Evolutionary conservation across 2,888 invertebrate genomes (phyloP).

Genomic region (Deilephila elpenor): DNA sequence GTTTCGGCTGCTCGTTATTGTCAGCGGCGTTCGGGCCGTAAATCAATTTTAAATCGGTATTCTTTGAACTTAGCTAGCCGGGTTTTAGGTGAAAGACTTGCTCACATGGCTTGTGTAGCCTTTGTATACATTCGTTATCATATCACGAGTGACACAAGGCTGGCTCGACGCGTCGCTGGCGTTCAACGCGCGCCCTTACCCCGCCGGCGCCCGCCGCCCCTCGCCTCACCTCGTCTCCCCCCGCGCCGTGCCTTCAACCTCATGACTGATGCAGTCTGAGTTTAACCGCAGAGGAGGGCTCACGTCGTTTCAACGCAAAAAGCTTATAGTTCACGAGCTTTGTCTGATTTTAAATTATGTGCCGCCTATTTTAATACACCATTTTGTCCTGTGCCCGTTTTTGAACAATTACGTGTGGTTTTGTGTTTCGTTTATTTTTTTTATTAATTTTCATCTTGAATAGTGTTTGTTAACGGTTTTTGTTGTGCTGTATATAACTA

Average conservation of each 20-base stretch:
- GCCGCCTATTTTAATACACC: conserved; percentile 55
- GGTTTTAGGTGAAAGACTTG: conserved; percentile 27
- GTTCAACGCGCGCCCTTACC: conserved; percentile 66
- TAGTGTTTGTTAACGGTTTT: conserved; percentile 63
- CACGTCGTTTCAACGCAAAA: conserved; percentile 55
- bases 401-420: conserved; percentile 33
- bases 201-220: conserved; percentile 62
- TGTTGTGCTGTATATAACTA: conserved; percentile 26
- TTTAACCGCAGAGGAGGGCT: conserved; percentile 50
- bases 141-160: conserved; percentile 73
- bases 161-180: conserved; percentile 69
- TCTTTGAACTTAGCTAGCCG: conserved; percentile 38
- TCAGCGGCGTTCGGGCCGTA: conserved; percentile 44
- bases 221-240: conserved; percentile 48
- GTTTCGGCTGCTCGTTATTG: conserved; percentile 58
- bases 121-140: conserved; percentile 81
- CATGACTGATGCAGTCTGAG: conserved; percentile 74
- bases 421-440: conserved; percentile 21
- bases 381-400: conserved; percentile 40
- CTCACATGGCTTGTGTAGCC: conserved; percentile 43
- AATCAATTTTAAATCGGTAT: conserved; percentile 46
- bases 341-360: conserved; percentile 67
- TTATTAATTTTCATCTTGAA: conserved; percentile 26
- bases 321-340: conserved; percentile 79
- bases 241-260: conserved; percentile 21